Conservation (phyloP, 64 coral and sea anemone genomes). For the Platygyra sinensis region DNA sequence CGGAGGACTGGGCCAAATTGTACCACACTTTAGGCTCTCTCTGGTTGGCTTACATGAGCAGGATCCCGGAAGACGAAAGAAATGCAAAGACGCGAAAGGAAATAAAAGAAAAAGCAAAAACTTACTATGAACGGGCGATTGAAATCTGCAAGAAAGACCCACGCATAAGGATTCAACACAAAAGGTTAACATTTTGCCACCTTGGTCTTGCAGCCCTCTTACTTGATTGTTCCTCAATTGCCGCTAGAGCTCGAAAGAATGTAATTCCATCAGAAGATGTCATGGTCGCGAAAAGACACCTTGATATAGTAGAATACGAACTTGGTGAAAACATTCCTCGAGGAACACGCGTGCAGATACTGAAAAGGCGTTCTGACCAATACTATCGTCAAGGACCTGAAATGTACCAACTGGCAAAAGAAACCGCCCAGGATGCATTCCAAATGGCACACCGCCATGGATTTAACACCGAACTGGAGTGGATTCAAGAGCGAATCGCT, state of each 20-base stretch:
- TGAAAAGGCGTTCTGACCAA: constrained; percentile 1
- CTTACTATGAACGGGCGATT: background rate
- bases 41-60: background rate
- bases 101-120: background rate
- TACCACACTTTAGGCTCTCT: background rate
- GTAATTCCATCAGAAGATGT: background rate
- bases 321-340: background rate
- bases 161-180: background rate
- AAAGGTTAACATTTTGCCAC: background rate
- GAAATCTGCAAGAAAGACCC: background rate
- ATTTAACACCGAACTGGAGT: background rate
- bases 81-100: background rate
- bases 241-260: background rate
- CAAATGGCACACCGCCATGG: background rate
- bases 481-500: background rate
- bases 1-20: background rate
- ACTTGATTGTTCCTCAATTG: no score
- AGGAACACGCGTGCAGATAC: background rate
- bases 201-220: background rate
- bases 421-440: background rate
- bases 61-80: background rate
- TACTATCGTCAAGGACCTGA: background rate
- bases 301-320: background rate
- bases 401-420: background rate
- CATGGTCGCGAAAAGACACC: background rate